phyloP scores from a whole-genome alignment of 2,797 vertebrate genomes.

The Caiman crocodilus region DNA sequence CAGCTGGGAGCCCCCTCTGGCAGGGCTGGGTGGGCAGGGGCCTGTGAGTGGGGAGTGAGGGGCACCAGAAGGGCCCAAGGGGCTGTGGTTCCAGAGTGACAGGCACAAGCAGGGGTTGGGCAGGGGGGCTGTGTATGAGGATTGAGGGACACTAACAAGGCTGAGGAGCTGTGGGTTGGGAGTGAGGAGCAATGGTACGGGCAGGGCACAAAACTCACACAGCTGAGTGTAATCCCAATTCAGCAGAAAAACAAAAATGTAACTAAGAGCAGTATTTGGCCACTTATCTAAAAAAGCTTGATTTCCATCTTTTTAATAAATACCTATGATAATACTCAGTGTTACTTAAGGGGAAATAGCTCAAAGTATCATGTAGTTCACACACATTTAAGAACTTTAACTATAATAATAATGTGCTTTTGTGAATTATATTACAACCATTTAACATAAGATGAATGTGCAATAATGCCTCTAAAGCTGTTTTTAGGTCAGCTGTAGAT shows the following conservation, averaged over 20 bases:
- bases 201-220: background rate
- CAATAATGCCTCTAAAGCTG: background rate
- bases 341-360: background rate
- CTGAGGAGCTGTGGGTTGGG: too few species aligned
- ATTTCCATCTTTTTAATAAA: background rate
- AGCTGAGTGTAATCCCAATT: background rate
- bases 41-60: too few species aligned
- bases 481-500: constrained; percentile 28
- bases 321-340: background rate
- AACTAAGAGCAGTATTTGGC: background rate
- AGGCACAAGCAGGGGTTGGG: background rate
- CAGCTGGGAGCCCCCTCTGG: too few species aligned
- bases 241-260: background rate
- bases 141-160: too few species aligned
- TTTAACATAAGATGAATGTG: background rate
- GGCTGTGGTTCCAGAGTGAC: background rate
- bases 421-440: background rate
- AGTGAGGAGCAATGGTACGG: background rate
- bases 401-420: background rate
- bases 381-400: background rate
- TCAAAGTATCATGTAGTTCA: background rate
- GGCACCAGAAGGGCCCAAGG: too few species aligned
- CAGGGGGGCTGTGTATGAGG: too few species aligned
- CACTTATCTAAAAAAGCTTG: background rate
- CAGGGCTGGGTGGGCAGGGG: too few species aligned